A percentile compares a stretch with the other conserved stretches of the same genome.
phyloP scores from a whole-genome alignment of 2,797 vertebrate genomes.

The Petrocephalus sullivani region DNA sequence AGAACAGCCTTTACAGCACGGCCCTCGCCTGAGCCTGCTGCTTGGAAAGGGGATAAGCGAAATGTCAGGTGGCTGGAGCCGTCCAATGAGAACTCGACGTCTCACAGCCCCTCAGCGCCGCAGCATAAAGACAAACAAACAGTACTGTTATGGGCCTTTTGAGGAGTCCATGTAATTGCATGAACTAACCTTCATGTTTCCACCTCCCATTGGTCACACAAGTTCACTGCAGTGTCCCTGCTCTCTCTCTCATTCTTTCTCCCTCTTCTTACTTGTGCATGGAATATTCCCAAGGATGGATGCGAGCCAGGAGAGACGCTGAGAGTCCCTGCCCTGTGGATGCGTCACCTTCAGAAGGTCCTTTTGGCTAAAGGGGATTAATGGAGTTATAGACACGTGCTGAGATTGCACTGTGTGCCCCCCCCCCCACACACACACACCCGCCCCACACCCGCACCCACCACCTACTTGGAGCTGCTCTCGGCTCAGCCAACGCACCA shows the following conservation, averaged over 20 bases:
- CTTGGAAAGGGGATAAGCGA: neutral
- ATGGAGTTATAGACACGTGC: neutral
- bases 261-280: neutral
- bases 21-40: neutral
- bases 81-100: neutral
- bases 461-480: neutral
- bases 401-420: neutral
- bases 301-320: neutral
- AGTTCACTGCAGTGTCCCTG: neutral
- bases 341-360: neutral
- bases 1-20: neutral
- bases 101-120: neutral
- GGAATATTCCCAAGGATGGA: neutral
- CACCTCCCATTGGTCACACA: neutral
- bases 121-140: neutral
- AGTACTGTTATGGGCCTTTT: neutral
- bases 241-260: neutral
- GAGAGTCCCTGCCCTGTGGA: neutral
- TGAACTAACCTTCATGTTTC: neutral
- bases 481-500: neutral
- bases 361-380: conserved; percentile 5
- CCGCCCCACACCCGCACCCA: neutral
- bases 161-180: neutral
- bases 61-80: neutral
- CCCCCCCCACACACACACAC: neutral